Evolutionary conservation across 2,888 invertebrate genomes (phyloP).

Genomic region (Andrena dorsata): DNA sequence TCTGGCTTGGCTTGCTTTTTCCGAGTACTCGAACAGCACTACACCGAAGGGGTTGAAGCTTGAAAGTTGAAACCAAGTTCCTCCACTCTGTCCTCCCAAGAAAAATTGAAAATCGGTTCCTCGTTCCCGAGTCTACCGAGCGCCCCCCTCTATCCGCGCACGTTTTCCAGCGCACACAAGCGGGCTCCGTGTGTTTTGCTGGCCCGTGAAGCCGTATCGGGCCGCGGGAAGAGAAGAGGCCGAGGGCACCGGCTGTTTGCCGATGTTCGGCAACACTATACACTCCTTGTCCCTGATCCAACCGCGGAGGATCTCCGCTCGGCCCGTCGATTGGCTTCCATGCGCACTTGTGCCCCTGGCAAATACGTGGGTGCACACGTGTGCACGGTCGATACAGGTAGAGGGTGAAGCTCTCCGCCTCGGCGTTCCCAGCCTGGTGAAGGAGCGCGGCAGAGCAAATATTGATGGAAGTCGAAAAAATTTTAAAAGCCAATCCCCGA

Average conservation of each 20-base stretch:
- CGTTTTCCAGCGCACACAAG: neutral
- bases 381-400: conserved; percentile 61
- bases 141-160: no score
- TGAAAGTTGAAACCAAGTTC: no score
- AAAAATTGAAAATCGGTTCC: neutral
- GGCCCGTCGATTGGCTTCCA: conserved; percentile 61
- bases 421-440: conserved; percentile 53
- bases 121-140: neutral
- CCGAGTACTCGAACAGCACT: no score
- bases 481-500: conserved; percentile 68
- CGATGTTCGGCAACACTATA: conserved; percentile 71
- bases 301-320: conserved; percentile 43
- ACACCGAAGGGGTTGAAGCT: no score
- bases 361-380: conserved; percentile 59
- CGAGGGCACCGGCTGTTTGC: conserved; percentile 56
- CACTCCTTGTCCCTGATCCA: conserved; percentile 53
- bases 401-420: conserved; percentile 53
- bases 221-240: neutral
- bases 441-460: conserved; percentile 63
- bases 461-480: conserved; percentile 72
- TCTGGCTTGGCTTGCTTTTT: no score
- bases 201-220: conserved; percentile 2
- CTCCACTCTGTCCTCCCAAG: no score
- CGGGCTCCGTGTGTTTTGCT: neutral
- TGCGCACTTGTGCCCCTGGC: conserved; percentile 52